Percentiles rank a stretch among this genome's conserved stretches.
Evolutionary conservation across 2,888 invertebrate genomes (phyloP).

Genomic region (Scaptomyza polygonia): DNA sequence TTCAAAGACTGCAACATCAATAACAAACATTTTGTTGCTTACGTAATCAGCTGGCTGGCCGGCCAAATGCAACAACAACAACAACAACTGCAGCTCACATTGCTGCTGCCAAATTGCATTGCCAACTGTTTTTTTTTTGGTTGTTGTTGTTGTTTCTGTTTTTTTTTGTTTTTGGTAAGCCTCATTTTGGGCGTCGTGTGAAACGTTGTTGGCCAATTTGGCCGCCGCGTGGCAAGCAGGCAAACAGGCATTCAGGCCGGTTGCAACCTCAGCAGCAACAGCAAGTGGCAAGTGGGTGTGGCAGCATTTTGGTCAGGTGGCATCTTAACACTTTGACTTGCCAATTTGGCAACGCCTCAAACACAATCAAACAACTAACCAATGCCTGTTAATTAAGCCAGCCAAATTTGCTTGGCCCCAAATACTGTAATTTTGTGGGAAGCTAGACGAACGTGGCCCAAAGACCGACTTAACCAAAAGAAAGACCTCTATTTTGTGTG

Average conservation of each 20-base stretch:
- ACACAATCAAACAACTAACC: constrained; percentile 35
- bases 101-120: constrained; percentile 57
- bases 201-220: constrained; percentile 61
- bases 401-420: constrained; percentile 39
- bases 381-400: constrained; percentile 60
- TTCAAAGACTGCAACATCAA: constrained; percentile 44
- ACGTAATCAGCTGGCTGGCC: constrained; percentile 36
- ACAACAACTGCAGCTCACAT: constrained; percentile 32
- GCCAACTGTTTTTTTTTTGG: constrained; percentile 37
- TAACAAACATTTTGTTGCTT: constrained; percentile 39
- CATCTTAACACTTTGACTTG: constrained; percentile 71
- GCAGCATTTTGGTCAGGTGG: constrained; percentile 50
- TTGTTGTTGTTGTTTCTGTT: not conserved
- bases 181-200: constrained; percentile 43
- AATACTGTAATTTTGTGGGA: constrained; percentile 9
- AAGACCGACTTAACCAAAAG: constrained; percentile 6
- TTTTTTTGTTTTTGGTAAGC: constrained; percentile 10
- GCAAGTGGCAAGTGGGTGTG: constrained; percentile 47
- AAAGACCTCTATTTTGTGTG: not conserved
- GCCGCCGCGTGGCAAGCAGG: constrained; percentile 2
- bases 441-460: constrained; percentile 4
- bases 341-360: constrained; percentile 66
- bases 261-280: constrained; percentile 1
- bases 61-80: constrained; percentile 2
- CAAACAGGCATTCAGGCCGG: not conserved